phyloP scores from a whole-genome alignment of 1,140 invertebrate genomes.

The Dinothrombium tinctorium region DNA sequence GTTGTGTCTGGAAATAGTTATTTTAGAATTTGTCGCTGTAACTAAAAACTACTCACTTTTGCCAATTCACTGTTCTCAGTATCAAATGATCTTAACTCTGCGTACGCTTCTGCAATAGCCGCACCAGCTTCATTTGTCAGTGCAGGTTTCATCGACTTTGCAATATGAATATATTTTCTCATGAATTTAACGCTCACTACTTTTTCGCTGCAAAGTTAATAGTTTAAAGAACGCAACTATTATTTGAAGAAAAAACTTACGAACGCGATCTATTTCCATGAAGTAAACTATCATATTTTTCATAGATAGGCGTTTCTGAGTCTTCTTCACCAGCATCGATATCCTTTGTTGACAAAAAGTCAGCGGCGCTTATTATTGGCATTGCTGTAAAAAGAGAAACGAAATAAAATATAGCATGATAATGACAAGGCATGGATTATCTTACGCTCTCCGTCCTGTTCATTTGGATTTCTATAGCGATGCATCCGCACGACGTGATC shows the following conservation, averaged over 20 bases:
- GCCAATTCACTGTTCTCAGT: slow-evolving; percentile 50
- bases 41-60: slow-evolving; percentile 33
- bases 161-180: slow-evolving; percentile 85
- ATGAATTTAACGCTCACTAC: slow-evolving; percentile 80
- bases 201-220: slow-evolving; percentile 39
- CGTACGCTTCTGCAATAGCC: slow-evolving; percentile 82
- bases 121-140: slow-evolving; percentile 69
- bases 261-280: slow-evolving; percentile 50
- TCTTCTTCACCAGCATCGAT: slow-evolving; percentile 25
- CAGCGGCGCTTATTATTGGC: slow-evolving; percentile 22
- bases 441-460: slow-evolving; percentile 68
- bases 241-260: slow-evolving; percentile 18
- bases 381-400: slow-evolving; percentile 22
- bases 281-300: slow-evolving; percentile 75
- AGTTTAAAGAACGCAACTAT: not conserved
- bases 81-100: slow-evolving; percentile 65
- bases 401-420: not conserved
- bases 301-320: slow-evolving; percentile 47
- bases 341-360: slow-evolving; percentile 25
- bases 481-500: slow-evolving; percentile 96
- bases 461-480: slow-evolving; percentile 63
- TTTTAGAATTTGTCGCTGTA: not conserved
- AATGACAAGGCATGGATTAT: slow-evolving; percentile 2
- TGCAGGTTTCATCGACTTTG: slow-evolving; percentile 34
- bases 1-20: slow-evolving; percentile 50